Conservation (phyloP, 1,140 invertebrate genomes). For the Phortica variegata region DNA sequence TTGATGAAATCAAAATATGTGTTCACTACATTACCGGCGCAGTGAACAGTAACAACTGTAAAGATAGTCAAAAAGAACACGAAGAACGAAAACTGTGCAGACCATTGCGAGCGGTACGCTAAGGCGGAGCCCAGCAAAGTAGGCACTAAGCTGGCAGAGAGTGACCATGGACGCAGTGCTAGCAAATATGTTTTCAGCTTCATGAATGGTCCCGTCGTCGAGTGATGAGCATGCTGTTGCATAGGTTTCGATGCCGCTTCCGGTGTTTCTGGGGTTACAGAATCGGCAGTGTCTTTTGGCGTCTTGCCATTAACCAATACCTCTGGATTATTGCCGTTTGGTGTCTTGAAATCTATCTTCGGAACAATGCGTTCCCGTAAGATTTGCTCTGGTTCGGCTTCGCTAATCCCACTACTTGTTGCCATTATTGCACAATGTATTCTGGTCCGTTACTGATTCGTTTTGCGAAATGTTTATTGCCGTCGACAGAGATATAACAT, state of each 20-base stretch:
- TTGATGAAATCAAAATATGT: slow-evolving; percentile 94
- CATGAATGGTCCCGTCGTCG: slow-evolving; percentile 66
- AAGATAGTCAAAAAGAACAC: slow-evolving; percentile 79
- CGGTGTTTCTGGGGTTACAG: not conserved
- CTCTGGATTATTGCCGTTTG: too few species aligned
- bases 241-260: not conserved
- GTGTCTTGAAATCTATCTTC: too few species aligned
- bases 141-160: slow-evolving; percentile 87
- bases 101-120: slow-evolving; percentile 74
- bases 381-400: slow-evolving; percentile 14
- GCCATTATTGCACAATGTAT: slow-evolving; percentile 43
- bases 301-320: slow-evolving; percentile 16
- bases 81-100: slow-evolving; percentile 73
- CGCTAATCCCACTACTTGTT: slow-evolving; percentile 35
- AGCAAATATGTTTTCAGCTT: slow-evolving; percentile 84
- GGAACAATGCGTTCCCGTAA: too few species aligned
- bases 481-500: too few species aligned
- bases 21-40: slow-evolving; percentile 95
- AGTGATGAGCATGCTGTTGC: not conserved
- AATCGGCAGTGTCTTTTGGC: slow-evolving; percentile 3
- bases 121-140: slow-evolving; percentile 77
- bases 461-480: too few species aligned
- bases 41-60: slow-evolving; percentile 87
- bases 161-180: slow-evolving; percentile 87
- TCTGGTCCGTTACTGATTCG: too few species aligned